These are phyloP conservation scores for Chaenocephalus aceratus DNA, from an alignment of 2,113 vertebrate genomes.

Conservation along the genomic window DNA sequence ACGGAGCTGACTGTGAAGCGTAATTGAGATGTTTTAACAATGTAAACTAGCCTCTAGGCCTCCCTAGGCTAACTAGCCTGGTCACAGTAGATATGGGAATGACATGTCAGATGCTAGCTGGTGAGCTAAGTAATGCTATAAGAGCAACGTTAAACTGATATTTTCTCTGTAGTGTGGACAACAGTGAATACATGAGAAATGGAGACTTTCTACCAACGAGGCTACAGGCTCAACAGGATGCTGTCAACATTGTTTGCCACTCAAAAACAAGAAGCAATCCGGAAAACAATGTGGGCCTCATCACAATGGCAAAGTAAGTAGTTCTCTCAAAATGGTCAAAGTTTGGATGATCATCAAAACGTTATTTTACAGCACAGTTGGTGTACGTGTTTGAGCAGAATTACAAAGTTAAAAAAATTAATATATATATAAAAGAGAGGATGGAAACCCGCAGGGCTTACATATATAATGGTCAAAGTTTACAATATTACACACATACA, in stretches of 20 bases:
- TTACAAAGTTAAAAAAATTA: no score
- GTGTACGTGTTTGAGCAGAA: no score
- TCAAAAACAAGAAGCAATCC: slow-evolving; percentile 96
- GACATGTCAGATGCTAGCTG: neutral
- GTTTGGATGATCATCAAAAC: neutral
- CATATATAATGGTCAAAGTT: no score
- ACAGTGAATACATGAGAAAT: slow-evolving; percentile 98
- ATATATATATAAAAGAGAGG: no score
- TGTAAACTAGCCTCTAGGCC: neutral
- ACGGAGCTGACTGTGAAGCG: neutral
- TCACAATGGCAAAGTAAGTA: slow-evolving; percentile 94
- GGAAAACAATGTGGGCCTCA: slow-evolving; percentile 97
- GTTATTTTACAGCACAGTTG: no score
- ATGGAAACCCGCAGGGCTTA: no score
- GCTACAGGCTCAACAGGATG: slow-evolving; percentile 96
- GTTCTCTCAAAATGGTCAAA: neutral
- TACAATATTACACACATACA: no score
- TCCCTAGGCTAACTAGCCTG: neutral
- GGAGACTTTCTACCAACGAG: slow-evolving; percentile 96
- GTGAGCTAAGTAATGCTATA: neutral
- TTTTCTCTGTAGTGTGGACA: slow-evolving; percentile 88
- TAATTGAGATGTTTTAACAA: neutral
- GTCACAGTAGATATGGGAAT: neutral
- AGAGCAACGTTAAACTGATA: neutral
- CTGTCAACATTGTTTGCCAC: slow-evolving; percentile 96